Percentiles rank a stretch among this genome's conserved stretches.
Evolutionary conservation across 1,140 invertebrate species (phyloP).

Genomic region (Pseudomyrmex pallidus): DNA sequence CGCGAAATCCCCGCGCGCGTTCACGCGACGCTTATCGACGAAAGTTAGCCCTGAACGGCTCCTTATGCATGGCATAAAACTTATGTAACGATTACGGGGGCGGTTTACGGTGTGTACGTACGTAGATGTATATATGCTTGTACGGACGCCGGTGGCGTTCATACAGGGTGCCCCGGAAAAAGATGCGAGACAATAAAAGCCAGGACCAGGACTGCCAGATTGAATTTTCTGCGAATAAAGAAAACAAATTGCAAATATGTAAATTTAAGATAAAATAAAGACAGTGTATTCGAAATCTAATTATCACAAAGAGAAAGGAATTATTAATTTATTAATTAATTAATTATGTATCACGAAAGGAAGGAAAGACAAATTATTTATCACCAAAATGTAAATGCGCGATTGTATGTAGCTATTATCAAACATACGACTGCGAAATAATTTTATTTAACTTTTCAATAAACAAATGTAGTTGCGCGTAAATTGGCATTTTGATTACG

Average conservation of each 20-base stretch:
- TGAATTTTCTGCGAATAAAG: neutral
- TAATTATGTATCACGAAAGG: too few relatives aligned
- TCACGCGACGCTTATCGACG: conserved; percentile 24
- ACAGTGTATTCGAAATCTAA: too few relatives aligned
- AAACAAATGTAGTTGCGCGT: too few relatives aligned
- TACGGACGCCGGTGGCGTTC: conserved; percentile 1
- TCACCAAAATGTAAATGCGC: too few relatives aligned
- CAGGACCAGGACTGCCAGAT: neutral
- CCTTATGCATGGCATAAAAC: conserved; percentile 8
- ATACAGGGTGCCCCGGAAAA: neutral
- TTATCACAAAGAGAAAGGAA: too few relatives aligned
- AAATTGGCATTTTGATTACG: too few relatives aligned
- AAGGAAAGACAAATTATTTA: too few relatives aligned
- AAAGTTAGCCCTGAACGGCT: conserved; percentile 24
- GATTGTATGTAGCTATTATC: too few relatives aligned
- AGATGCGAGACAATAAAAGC: neutral
- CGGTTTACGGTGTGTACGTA: conserved; percentile 15
- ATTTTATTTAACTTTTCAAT: too few relatives aligned
- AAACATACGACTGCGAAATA: too few relatives aligned
- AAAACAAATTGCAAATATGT: neutral
- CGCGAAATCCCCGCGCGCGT: conserved; percentile 30
- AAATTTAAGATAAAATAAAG: neutral
- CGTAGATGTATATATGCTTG: conserved; percentile 11
- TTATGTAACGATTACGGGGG: conserved; percentile 49
- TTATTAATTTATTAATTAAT: too few relatives aligned